phyloP scores from a whole-genome alignment of 2,888 invertebrate genomes.

The Parasteatoda lunata region DNA sequence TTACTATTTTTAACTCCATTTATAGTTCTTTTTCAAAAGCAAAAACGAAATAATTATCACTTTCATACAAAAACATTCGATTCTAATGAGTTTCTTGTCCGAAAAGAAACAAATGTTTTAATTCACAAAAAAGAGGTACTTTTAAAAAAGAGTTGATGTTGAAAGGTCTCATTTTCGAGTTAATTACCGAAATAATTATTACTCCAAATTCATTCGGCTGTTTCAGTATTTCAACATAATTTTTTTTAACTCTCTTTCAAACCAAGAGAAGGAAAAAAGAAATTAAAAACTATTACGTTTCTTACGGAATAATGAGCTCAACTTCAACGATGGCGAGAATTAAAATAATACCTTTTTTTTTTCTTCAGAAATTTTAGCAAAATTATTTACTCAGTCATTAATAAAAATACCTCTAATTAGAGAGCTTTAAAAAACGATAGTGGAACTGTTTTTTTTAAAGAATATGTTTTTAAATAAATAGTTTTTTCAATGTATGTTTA shows the following conservation, averaged over 20 bases:
- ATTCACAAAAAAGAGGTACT: not conserved
- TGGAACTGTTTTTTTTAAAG: not conserved
- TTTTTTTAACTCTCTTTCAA: not conserved
- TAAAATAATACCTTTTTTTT: not conserved
- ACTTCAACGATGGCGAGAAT: not conserved
- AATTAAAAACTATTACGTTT: not conserved
- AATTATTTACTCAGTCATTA: not conserved
- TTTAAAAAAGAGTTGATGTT: constrained; percentile 34
- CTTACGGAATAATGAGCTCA: not conserved
- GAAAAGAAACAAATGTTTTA: not conserved
- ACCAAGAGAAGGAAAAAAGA: not conserved
- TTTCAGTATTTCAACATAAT: constrained; percentile 12
- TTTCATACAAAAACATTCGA: not conserved
- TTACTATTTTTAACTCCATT: not conserved
- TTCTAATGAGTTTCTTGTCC: not conserved
- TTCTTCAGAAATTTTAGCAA: not conserved
- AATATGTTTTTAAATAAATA: not conserved
- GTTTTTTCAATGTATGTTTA: not conserved
- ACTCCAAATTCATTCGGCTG: constrained; percentile 2
- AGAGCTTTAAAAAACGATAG: not conserved
- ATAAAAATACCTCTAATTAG: not conserved
- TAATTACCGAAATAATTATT: constrained; percentile 63
- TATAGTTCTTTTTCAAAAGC: not conserved
- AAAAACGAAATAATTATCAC: not conserved
- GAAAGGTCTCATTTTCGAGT: constrained; percentile 55